These are phyloP conservation scores for Monopterus albus DNA, from an alignment of 2,113 vertebrate species.

Conservation along the genomic window DNA sequence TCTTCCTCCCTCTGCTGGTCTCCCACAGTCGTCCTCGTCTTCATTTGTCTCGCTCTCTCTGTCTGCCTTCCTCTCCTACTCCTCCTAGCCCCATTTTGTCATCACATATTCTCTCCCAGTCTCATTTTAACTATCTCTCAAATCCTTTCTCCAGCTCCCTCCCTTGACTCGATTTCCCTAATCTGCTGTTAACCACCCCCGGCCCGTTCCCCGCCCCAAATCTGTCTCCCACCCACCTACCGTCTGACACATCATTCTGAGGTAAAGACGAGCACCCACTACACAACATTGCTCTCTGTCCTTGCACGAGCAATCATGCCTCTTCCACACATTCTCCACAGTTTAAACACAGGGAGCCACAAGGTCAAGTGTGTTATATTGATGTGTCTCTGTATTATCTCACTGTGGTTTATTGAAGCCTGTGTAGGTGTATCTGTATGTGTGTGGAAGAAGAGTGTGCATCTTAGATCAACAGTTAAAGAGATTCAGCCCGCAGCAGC, in stretches of 20 bases:
- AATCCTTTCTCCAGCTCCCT: constrained; percentile 30
- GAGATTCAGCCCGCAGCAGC: constrained; percentile 70
- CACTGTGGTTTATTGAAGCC: constrained; percentile 39
- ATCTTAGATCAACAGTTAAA: constrained; percentile 61
- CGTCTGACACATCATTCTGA: constrained; percentile 38
- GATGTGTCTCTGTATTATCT: constrained; percentile 40
- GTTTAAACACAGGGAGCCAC: constrained; percentile 52
- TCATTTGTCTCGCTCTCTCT: background rate
- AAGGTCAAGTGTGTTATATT: constrained; percentile 70
- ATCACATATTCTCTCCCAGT: constrained; percentile 5
- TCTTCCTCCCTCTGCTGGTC: constrained; percentile 9
- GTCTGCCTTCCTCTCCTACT: constrained; percentile 1
- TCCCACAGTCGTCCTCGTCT: background rate
- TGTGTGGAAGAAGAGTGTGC: constrained; percentile 4
- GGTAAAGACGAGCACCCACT: constrained; percentile 10
- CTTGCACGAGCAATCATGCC: constrained; percentile 13
- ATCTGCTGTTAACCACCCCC: constrained; percentile 39
- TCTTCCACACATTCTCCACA: constrained; percentile 16
- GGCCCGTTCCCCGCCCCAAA: background rate
- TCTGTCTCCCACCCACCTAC: constrained; percentile 34
- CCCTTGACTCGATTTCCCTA: constrained; percentile 42
- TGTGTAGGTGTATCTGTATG: constrained; percentile 34
- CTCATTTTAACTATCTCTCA: constrained; percentile 21
- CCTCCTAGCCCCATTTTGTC: constrained; percentile 33
- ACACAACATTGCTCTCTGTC: background rate